Base-by-base conservation (phyloP, 2,797 vertebrate species). In the Threskiornis aethiopicus region DNA sequence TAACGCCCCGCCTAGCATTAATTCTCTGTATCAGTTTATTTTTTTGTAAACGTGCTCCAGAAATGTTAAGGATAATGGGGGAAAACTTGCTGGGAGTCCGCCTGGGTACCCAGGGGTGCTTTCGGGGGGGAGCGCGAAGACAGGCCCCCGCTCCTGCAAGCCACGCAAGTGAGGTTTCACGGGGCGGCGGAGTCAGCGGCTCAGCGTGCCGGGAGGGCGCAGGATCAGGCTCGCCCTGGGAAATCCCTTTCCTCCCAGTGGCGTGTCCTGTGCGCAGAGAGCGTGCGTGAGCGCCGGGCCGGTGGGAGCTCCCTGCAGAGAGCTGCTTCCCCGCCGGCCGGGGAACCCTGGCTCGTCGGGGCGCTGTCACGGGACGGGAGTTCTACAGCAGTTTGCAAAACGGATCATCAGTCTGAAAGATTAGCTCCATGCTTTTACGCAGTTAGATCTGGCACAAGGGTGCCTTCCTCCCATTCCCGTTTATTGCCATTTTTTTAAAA, bases 41-140 rank as follows among this genome's bases (percentile, higher is more conserved):
- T 58, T 46, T 46, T 41, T 18, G 8, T 31, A 13, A 41, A 17
- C 3, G 10, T 0, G 0, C 54, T 72, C 8, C 72, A 4, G 1
- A 31, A 46, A 18, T 35, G 52, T 44, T 58, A 19, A 20, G 39
- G 52, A n/a, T 13, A 52, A 26, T 2, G 16, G 47, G 35, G 22
- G 10, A 26, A 33, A 28, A 49, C 2, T 3, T 41, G 31, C 8
- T 51, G 47, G 24, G 44, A 67, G 44, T 44, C 61, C 52, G 54
- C 69, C 6, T 5, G 57, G 64, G 22, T 19, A 13, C 35, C 26
- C 4, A 7, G 31, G 46, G 33, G 2, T 41, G 25, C 46, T 41
- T 24, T 19, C 9, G 26, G 13, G 29, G 41, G 41, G 21, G 26
- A 25, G 13, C 21, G 21, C 26, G 3, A 26, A 79, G 58, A 19